Percentiles rank a stretch among this genome's conserved stretches.
phyloP scores from a whole-genome alignment of 1,140 invertebrate genomes.

The Spodoptera litura region DNA sequence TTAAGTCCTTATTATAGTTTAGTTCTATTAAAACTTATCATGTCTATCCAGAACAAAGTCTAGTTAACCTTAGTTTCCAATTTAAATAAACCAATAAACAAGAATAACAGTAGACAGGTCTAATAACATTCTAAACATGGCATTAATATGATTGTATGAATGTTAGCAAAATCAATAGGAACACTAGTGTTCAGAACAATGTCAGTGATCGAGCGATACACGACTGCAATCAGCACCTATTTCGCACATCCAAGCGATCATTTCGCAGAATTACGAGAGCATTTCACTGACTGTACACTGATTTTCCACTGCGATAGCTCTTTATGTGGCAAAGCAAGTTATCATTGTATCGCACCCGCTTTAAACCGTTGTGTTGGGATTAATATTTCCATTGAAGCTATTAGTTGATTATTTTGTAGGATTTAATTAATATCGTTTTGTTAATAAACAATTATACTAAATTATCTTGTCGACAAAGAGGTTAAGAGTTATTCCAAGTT shows the following conservation, averaged over 20 bases:
- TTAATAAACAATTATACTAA: too few relatives aligned
- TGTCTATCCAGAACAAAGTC: too few relatives aligned
- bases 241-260: not conserved
- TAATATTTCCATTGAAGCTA: not conserved
- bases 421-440: not conserved
- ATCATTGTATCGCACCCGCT: not conserved
- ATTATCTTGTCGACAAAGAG: too few relatives aligned
- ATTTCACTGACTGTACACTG: conserved; percentile 14
- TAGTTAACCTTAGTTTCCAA: too few relatives aligned
- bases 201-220: not conserved
- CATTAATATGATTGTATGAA: not conserved
- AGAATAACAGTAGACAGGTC: not conserved
- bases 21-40: too few relatives aligned
- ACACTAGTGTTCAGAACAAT: not conserved
- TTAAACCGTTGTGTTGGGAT: not conserved
- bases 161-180: conserved; percentile 25
- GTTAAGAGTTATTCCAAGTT: too few relatives aligned
- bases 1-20: too few relatives aligned
- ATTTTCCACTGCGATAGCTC: conserved; percentile 24
- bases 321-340: conserved; percentile 13
- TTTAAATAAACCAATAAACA: not conserved
- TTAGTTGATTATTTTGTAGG: not conserved
- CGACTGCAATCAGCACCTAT: conserved; percentile 26
- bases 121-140: not conserved
- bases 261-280: conserved; percentile 18